Base-by-base conservation (phyloP, 2,888 invertebrate genomes). In the Yponomeuta malinellus region DNA sequence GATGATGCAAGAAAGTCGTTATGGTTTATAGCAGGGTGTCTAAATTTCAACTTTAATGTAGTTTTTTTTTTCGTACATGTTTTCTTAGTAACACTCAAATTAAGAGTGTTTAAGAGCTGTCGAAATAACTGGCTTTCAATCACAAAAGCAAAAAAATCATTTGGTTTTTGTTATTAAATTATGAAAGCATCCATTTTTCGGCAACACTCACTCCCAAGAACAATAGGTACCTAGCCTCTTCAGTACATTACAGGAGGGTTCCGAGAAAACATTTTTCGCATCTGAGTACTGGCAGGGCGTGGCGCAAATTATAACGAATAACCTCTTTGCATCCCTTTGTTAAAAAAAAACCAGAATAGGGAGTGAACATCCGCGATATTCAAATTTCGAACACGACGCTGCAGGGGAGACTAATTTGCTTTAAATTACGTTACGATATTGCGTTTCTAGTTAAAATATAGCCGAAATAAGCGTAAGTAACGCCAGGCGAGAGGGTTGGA, bases 371-470 rank as follows among this genome's bases (percentile, higher is more conserved):
- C 73, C 82, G 79, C 79, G 79, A 84, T 89, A 90, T 91, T 90
- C 88, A 92, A 92, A 92, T 91, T 88, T 82, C 80, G 78, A 81
- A 81, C 83, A 59, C 52, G 52, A 59, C 52, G 79, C 81, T 74
- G 85, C 84, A 85, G 88, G 92, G 91, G 90, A 85, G 84, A 86
- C 91, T 92, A 92, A 92, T 92, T 92, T 83, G 89, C 89, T 92
- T 92, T 88, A 91, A 91, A 92, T 92, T 92, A 88, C 89, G 86
- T 90, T 90, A 90, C 88, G 88, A 90, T 92, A 92, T 91, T 92
- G 84, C 90, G 79, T 86, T 86, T 78, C 77, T 83, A 82, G 83
- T 85, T 90, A 84, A 89, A 88, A 87, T 91, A 89, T 90, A 79
- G 86, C 85, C 78, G 84, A 85, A 82, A 88, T 88, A 88, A 87